These are phyloP conservation scores for Pogonomyrmex barbatus DNA, from an alignment of 1,140 invertebrate species.

Conservation along the genomic window DNA sequence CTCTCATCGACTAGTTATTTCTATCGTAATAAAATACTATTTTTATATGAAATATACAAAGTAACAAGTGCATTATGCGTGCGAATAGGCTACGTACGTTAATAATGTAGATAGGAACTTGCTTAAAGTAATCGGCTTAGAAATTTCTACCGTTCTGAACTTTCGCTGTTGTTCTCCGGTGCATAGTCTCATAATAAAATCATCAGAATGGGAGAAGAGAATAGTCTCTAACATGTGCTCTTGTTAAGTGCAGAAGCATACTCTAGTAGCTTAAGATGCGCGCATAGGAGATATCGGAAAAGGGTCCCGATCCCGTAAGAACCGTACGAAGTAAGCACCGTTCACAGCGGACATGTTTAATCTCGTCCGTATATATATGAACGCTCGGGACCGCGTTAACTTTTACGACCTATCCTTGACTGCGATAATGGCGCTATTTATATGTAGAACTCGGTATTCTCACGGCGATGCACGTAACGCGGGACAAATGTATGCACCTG, in stretches of 20 bases:
- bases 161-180: slow-evolving; percentile 13
- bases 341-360: slow-evolving; percentile 50
- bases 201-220: slow-evolving; percentile 4
- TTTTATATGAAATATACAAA: background rate
- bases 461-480: slow-evolving; percentile 41
- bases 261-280: background rate
- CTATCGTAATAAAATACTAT: background rate
- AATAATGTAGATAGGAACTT: background rate
- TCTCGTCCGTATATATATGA: slow-evolving; percentile 44
- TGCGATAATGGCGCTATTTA: slow-evolving; percentile 76
- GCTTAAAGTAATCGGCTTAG: background rate
- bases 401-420: slow-evolving; percentile 69
- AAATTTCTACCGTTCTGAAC: background rate
- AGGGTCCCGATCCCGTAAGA: slow-evolving; percentile 7
- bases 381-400: slow-evolving; percentile 35
- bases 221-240: background rate
- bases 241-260: slow-evolving; percentile 26
- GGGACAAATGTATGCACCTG: slow-evolving; percentile 62
- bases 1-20: background rate
- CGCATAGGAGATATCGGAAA: slow-evolving; percentile 34
- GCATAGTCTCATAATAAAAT: background rate
- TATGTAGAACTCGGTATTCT: slow-evolving; percentile 73
- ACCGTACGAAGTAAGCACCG: slow-evolving; percentile 18
- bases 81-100: background rate
- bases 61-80: background rate